Evolutionary conservation across 2,888 invertebrate genomes (phyloP), one percentile per base, ranked within the genome.

Genomic region (Orthosia gracilis): DNA sequence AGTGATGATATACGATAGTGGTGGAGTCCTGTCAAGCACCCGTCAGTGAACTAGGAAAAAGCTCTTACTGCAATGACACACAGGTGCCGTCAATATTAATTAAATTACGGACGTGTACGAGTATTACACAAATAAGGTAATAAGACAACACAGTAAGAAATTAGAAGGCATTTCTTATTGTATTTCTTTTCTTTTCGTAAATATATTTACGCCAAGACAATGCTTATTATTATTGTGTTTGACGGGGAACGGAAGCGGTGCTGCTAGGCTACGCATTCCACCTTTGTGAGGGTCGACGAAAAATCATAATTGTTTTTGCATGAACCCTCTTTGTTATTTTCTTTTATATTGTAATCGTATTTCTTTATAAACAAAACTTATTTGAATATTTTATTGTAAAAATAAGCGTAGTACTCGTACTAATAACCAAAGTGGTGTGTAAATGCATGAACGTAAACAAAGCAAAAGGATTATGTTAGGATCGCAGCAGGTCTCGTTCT

Each of bases 201-300:
- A 45, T 59, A 40, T 40, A 40, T 17, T 47, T 7, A 26, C 17
- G 31, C 4, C 5, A 40, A 67, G 63, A 67, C n/a, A 62, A 47
- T 66, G n/a, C 54, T 61, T 54, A 23, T 61, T 62, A 26, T 31
- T 21, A 59, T n/a, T n/a, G n/a, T 49, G 5, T 40, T 59, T 40
- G 54, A 55, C 0, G 2, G 62, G 17, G 66, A 47, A 50, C 17
- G 23, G 9, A 58, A 73, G 26, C 49, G 21, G 17, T 50, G 49
- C 17, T 61, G 15, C 47, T 59, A 45, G 23, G 58, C 23, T 58
- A 12, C 65, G 40, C 64, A 21, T 64, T 69, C 9, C 21, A 52
- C 52, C 40, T 76, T 69, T 64, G 59, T 50, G 13, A 54, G 11
- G n/a, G 12, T 74, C 31, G 21, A 50, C 45, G 12, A 55, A 54